phyloP scores from a whole-genome alignment of 2,888 invertebrate genomes.

The Hermaeophaga mercurialis region DNA sequence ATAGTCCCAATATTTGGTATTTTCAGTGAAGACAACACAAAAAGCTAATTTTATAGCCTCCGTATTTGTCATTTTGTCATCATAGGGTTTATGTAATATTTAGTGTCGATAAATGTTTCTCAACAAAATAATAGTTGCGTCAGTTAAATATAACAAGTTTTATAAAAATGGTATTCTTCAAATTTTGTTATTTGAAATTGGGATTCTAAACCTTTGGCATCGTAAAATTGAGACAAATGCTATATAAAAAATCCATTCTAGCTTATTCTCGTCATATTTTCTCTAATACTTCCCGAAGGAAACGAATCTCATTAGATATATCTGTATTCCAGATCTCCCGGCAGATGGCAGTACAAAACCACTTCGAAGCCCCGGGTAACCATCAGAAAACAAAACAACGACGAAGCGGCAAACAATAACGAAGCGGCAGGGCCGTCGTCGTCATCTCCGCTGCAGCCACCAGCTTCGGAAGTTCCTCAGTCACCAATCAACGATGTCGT shows the following conservation, averaged over 20 bases:
- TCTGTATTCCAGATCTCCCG: slow-evolving; percentile 65
- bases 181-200: too few relatives aligned
- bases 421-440: slow-evolving; percentile 44
- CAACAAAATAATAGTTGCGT: too few relatives aligned
- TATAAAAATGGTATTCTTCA: too few relatives aligned
- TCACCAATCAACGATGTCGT: slow-evolving; percentile 59
- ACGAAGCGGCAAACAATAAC: slow-evolving; percentile 59
- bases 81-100: too few relatives aligned
- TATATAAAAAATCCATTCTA: not conserved
- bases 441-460: slow-evolving; percentile 35
- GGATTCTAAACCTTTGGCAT: too few relatives aligned
- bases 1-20: too few relatives aligned
- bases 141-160: too few relatives aligned
- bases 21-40: too few relatives aligned
- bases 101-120: too few relatives aligned
- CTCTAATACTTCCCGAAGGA: slow-evolving; percentile 11
- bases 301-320: slow-evolving; percentile 32
- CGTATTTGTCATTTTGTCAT: too few relatives aligned
- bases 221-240: too few relatives aligned
- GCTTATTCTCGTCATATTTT: slow-evolving; percentile 12
- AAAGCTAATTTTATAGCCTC: too few relatives aligned
- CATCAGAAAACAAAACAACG: slow-evolving; percentile 70
- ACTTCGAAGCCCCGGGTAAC: slow-evolving; percentile 85
- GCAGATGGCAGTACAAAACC: slow-evolving; percentile 90
- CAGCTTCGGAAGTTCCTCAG: slow-evolving; percentile 37